phyloP scores from a whole-genome alignment of 2,113 vertebrate genomes.

The Nansenia antarctica region DNA sequence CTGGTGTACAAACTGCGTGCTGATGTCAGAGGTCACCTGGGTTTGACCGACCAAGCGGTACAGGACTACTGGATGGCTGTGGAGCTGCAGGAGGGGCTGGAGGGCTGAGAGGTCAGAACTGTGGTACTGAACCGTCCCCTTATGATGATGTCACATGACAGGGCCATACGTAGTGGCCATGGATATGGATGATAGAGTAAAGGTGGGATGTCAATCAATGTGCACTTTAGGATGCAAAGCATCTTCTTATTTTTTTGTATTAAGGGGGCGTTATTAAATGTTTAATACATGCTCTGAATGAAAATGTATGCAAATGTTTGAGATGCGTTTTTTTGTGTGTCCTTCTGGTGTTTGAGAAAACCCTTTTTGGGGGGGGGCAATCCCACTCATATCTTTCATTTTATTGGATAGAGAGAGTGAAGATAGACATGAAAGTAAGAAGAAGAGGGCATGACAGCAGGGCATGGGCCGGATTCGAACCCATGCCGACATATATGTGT shows the following conservation, averaged over 20 bases:
- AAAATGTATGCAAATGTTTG: neutral
- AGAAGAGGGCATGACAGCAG: too few species aligned
- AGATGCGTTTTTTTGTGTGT: neutral
- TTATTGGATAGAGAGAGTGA: too few species aligned
- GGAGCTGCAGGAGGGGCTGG: conserved; percentile 61
- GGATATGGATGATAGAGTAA: neutral
- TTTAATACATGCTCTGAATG: neutral
- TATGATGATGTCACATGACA: neutral
- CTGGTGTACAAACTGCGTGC: conserved; percentile 75
- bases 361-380: too few species aligned
- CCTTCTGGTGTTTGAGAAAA: too few species aligned
- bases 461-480: too few species aligned
- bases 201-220: neutral
- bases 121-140: neutral
- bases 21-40: conserved; percentile 74
- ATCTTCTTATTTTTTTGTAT: neutral
- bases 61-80: conserved; percentile 75
- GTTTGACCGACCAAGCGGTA: conserved; percentile 69
- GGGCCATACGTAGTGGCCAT: neutral
- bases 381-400: too few species aligned
- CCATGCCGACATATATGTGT: too few species aligned
- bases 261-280: neutral
- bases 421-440: too few species aligned
- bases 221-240: neutral
- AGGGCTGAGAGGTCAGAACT: neutral